These are phyloP conservation scores for Mythimna lalbum DNA, from an alignment of 2,888 invertebrate genomes.

Conservation along the genomic window DNA sequence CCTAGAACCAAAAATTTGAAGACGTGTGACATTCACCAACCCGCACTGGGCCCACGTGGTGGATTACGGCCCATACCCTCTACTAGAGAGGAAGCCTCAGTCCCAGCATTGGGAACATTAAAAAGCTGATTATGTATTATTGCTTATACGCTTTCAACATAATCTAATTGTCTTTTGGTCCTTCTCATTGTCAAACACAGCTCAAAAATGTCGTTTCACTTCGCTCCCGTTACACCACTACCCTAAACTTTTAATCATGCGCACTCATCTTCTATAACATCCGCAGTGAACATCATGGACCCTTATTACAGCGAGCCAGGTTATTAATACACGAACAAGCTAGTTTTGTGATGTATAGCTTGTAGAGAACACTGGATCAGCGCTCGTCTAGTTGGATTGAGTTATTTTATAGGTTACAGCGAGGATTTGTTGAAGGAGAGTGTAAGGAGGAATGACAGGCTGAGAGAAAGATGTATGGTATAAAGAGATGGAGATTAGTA, in stretches of 20 bases:
- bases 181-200: not conserved
- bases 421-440: not conserved
- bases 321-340: constrained; percentile 76
- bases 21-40: no score
- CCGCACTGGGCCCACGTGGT: no score
- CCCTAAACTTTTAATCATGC: constrained; percentile 73
- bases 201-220: not conserved
- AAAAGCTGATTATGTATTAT: no score
- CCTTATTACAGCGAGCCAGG: constrained; percentile 77
- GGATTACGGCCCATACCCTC: no score
- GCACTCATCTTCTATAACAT: constrained; percentile 64
- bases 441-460: not conserved
- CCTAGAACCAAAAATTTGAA: no score
- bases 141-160: no score
- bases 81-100: no score
- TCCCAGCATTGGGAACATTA: no score
- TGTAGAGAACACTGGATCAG: constrained; percentile 16
- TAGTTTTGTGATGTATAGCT: constrained; percentile 43
- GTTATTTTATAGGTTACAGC: not conserved
- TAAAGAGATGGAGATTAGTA: not conserved
- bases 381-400: constrained; percentile 15
- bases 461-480: not conserved
- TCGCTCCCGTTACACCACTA: constrained; percentile 63
- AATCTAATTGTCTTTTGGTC: no score
- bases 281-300: constrained; percentile 81